Percentiles rank a stretch among this genome's conserved stretches.
Conservation (phyloP, 2,113 vertebrate species). For the Kryptolebias marmoratus region DNA sequence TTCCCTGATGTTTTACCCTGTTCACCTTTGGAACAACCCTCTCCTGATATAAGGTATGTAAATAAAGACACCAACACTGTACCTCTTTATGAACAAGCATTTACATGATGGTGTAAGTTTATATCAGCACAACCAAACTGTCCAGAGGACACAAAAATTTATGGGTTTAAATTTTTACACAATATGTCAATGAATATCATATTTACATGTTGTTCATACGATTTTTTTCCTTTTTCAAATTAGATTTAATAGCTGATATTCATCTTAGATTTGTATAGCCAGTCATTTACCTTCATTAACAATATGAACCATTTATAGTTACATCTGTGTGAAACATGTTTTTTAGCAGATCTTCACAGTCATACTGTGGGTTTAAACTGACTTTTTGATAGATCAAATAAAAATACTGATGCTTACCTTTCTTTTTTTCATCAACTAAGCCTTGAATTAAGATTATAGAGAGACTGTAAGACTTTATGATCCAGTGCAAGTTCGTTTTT, state of each 20-base stretch:
- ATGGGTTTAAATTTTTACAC: no score
- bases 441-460: constrained; percentile 3
- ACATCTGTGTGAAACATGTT: neutral
- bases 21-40: constrained; percentile 16
- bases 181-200: no score
- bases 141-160: no score
- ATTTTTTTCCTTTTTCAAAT: neutral
- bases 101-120: neutral
- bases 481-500: constrained; percentile 15
- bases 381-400: neutral
- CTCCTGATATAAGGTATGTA: constrained; percentile 62
- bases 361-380: neutral
- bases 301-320: neutral
- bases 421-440: neutral
- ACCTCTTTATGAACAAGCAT: neutral
- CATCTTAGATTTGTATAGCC: neutral
- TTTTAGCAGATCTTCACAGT: neutral
- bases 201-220: neutral
- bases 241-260: neutral
- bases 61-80: neutral
- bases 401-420: neutral
- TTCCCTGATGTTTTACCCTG: constrained; percentile 10
- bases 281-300: neutral
- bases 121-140: neutral
- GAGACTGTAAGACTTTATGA: constrained; percentile 3